Evolutionary conservation across 2,888 invertebrate genomes (phyloP).

Genomic region (Trissonchulus sp.): DNA sequence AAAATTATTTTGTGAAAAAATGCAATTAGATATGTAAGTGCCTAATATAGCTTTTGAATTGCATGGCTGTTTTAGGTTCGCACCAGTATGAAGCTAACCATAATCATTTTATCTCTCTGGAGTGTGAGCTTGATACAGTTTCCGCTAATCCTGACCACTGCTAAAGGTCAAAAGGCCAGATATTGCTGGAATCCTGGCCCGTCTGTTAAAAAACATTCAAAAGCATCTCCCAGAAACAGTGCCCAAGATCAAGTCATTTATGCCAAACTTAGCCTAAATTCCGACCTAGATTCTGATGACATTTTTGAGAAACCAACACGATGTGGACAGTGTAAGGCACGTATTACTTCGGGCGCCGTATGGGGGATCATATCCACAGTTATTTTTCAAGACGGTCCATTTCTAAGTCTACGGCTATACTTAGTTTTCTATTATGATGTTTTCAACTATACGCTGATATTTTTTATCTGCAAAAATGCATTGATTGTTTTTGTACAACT

Average conservation of each 20-base stretch:
- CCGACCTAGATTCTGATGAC: not conserved
- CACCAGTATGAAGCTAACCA: constrained; percentile 69
- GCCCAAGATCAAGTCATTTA: not conserved
- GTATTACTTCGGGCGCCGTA: constrained; percentile 33
- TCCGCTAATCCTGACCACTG: constrained; percentile 83
- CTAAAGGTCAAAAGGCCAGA: constrained; percentile 53
- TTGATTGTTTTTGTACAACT: constrained; percentile 44
- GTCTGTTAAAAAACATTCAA: not conserved
- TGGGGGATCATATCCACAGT: constrained; percentile 51
- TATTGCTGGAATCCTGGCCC: constrained; percentile 4
- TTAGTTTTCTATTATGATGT: constrained; percentile 45
- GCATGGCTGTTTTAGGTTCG: too few relatives aligned
- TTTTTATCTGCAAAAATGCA: constrained; percentile 49
- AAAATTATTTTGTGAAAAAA: too few relatives aligned
- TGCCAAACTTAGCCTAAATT: not conserved
- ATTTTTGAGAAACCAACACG: too few relatives aligned
- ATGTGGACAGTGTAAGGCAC: not conserved
- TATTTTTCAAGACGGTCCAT: constrained; percentile 53
- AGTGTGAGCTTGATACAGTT: constrained; percentile 87
- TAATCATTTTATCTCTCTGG: constrained; percentile 81
- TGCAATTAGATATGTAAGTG: too few relatives aligned
- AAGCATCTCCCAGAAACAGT: not conserved
- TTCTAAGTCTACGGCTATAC: constrained; percentile 47
- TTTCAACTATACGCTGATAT: constrained; percentile 50
- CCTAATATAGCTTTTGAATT: too few relatives aligned